phyloP scores from a whole-genome alignment of 2,113 vertebrate genomes.

The Casuarius casuarius region DNA sequence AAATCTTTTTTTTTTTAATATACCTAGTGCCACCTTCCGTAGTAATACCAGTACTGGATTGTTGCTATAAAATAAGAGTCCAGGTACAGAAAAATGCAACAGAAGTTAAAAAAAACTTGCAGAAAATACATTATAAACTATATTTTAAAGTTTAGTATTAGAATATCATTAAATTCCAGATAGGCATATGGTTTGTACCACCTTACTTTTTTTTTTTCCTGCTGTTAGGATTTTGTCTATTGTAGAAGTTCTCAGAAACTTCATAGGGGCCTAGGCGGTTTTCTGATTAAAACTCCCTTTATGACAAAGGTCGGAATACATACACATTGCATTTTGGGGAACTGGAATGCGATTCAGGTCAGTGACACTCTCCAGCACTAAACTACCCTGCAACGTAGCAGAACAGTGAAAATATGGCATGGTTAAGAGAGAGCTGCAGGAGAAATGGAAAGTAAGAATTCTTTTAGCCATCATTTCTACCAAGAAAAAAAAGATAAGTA shows the following conservation, averaged over 20 bases:
- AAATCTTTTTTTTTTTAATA: background rate
- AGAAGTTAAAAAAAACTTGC: background rate
- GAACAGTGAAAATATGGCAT: background rate
- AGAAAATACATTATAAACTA: background rate
- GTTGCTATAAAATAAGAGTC: background rate
- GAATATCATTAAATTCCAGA: background rate
- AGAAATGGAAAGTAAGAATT: background rate
- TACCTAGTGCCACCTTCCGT: background rate
- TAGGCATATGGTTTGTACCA: background rate
- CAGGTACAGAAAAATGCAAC: background rate
- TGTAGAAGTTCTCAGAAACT: background rate
- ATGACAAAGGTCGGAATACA: background rate
- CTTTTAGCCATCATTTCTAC: background rate
- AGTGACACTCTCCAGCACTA: background rate
- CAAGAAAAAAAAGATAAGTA: background rate
- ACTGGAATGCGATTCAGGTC: background rate
- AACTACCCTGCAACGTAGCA: background rate
- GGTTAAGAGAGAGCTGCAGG: background rate
- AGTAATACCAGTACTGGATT: background rate
- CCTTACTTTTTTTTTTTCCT: background rate
- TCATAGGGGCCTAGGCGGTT: fast-evolving
- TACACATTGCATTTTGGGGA: background rate
- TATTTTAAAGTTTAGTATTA: background rate
- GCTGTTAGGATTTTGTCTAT: background rate
- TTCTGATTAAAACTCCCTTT: background rate